phyloP scores from a whole-genome alignment of 2,888 invertebrate genomes.

The Synergus japonicus region DNA sequence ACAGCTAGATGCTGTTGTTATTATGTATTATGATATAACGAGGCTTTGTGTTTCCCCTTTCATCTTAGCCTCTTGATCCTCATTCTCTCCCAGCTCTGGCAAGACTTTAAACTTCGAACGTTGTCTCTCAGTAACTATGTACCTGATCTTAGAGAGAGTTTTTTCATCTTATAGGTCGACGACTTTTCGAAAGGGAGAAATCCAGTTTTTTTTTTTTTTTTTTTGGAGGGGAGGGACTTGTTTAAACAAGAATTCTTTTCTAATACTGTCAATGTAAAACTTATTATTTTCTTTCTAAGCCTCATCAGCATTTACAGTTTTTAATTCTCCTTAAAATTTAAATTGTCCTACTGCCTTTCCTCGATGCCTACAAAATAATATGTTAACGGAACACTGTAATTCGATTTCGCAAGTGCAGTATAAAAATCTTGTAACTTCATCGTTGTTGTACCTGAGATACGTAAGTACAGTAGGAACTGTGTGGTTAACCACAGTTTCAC shows the following conservation, averaged over 20 bases:
- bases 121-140: constrained; percentile 16
- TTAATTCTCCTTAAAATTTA: too few relatives aligned
- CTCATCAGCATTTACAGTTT: too few relatives aligned
- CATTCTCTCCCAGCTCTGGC: constrained; percentile 8
- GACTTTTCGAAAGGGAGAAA: background rate
- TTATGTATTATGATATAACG: constrained; percentile 66
- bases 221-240: too few relatives aligned
- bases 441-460: constrained; percentile 11
- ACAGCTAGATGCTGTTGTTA: constrained; percentile 60
- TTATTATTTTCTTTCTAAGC: too few relatives aligned
- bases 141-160: background rate
- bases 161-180: constrained; percentile 15
- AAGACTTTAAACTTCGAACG: background rate
- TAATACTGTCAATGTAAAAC: too few relatives aligned
- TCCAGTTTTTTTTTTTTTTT: background rate
- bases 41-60: constrained; percentile 61
- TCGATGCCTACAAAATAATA: background rate
- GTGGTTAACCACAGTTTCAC: constrained; percentile 36
- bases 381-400: constrained; percentile 4
- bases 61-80: constrained; percentile 22
- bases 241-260: too few relatives aligned
- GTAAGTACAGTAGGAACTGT: constrained; percentile 13
- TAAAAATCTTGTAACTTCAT: constrained; percentile 10
- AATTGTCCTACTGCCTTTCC: background rate
- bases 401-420: constrained; percentile 3